Percentiles rank a stretch among this genome's conserved stretches.
Evolutionary conservation across 2,113 vertebrate species (phyloP).

Genomic region (Cichladusa arquata): DNA sequence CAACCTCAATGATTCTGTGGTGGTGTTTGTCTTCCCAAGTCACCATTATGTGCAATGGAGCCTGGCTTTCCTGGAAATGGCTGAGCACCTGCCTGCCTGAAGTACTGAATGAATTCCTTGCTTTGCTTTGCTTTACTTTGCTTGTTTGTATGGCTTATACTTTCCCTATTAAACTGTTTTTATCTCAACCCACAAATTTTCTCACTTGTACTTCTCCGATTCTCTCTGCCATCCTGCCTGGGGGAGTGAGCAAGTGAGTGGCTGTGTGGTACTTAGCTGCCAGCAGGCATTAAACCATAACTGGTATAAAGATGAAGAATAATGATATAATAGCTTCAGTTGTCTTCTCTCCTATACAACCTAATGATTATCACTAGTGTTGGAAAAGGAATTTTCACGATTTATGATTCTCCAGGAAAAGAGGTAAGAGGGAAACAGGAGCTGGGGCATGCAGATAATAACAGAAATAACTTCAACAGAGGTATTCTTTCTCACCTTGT

Average conservation of each 20-base stretch:
- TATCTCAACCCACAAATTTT: neutral
- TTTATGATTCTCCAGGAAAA: neutral
- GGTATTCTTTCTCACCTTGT: neutral
- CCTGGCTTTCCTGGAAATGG: neutral
- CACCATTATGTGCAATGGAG: neutral
- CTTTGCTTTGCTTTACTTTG: neutral
- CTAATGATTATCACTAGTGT: neutral
- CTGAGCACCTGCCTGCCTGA: neutral
- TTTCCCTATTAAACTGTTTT: neutral
- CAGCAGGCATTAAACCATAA: neutral
- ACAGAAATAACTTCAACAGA: neutral
- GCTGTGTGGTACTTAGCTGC: neutral
- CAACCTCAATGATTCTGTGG: neutral
- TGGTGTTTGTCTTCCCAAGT: neutral
- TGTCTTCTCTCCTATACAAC: neutral
- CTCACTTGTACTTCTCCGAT: neutral
- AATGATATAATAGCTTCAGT: neutral
- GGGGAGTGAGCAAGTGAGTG: neutral
- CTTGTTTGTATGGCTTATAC: neutral
- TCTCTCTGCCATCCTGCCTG: neutral
- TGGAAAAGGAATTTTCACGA: neutral
- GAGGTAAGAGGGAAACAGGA: neutral
- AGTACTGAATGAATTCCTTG: neutral
- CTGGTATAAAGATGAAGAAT: neutral
- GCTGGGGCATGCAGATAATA: neutral